Evolutionary conservation across 2,113 vertebrate species (phyloP), one percentile per base, ranked within the genome.

Genomic region (Castor canadensis): DNA sequence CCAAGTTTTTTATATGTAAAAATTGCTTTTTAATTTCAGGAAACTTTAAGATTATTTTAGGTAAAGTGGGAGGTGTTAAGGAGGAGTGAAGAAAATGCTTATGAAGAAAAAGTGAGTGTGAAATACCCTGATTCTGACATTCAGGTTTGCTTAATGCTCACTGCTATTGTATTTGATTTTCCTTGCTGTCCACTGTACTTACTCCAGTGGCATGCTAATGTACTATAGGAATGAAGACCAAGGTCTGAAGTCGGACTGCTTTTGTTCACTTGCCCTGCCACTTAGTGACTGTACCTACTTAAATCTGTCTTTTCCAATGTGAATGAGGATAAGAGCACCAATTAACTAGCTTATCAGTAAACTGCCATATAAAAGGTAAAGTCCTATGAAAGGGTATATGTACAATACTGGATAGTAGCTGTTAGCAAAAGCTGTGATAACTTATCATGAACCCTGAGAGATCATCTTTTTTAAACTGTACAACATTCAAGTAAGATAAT

Each of bases 1-100:
- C 2, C 87, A 60, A 38, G 89, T 95, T 35, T 89, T 92, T 87
- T 84, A 52, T 73, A 81, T 86, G 6, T 47, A 89, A 62, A 88
- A 91, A 75, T 90, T 62, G n/a, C 4, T 56, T 88, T 88, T 73
- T 58, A 71, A 83, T 58, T 79, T 92, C 35, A 95, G 32, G 1
- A 85, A 56, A 79, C 12, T 40, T 96, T 96, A 83, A 58, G 26
- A 47, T 82, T 4, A 16, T 32, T 90, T 91, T 30, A 69, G 7
- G 32, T 71, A 40, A 76, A 91, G 47, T 73, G 47, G n/a, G 35
- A 67, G 30, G 6, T 73, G 1, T 75, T 69, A 71, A 49, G 38
- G n/a, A 47, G 8, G 20, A 96, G 10, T 80, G 32, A 92, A 62
- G 47, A 88, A 88, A 95, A 15, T 85, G 10, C 28, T 92, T 71